These are phyloP conservation scores for Folsomia candida DNA, from an alignment of 2,888 invertebrate species.

Conservation along the genomic window DNA sequence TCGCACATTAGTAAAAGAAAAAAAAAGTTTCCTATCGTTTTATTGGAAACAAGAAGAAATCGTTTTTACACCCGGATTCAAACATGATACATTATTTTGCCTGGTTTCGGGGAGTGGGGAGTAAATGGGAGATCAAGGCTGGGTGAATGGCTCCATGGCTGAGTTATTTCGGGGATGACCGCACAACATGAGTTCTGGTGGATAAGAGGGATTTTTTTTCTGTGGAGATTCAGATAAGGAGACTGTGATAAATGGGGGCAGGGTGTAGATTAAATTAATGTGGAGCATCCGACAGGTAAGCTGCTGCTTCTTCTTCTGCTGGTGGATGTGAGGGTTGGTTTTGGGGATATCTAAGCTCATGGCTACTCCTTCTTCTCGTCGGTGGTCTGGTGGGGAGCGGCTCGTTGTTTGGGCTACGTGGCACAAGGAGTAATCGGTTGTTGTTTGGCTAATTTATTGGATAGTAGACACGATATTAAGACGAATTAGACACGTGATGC, in stretches of 20 bases:
- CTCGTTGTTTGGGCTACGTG: conserved; percentile 8
- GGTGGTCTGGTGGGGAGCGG: not conserved
- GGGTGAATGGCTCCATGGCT: not conserved
- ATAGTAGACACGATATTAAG: conserved; percentile 48
- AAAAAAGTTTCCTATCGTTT: too few relatives aligned
- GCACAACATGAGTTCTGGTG: not conserved
- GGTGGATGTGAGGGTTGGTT: conserved; percentile 4
- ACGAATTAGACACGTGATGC: conserved; percentile 47
- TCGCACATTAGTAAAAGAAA: too few relatives aligned
- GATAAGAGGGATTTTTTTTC: not conserved
- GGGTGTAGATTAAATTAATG: conserved; percentile 1
- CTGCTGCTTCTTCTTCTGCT: conserved; percentile 30
- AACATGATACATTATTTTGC: too few relatives aligned
- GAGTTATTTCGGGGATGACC: conserved; percentile 1
- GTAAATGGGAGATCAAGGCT: too few relatives aligned
- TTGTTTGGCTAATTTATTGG: conserved; percentile 46
- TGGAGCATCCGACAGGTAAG: not conserved
- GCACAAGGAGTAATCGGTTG: conserved; percentile 47
- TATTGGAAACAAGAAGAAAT: too few relatives aligned
- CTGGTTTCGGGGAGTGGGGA: too few relatives aligned
- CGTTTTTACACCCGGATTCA: too few relatives aligned
- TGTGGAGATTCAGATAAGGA: not conserved
- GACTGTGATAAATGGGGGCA: not conserved
- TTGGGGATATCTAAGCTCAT: not conserved
- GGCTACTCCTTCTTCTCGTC: too few relatives aligned